A percentile compares a stretch with the other conserved stretches of the same genome.
phyloP scores from a whole-genome alignment of 53 echinoderm and acorn worm species.

The Actinopyga echinites region DNA sequence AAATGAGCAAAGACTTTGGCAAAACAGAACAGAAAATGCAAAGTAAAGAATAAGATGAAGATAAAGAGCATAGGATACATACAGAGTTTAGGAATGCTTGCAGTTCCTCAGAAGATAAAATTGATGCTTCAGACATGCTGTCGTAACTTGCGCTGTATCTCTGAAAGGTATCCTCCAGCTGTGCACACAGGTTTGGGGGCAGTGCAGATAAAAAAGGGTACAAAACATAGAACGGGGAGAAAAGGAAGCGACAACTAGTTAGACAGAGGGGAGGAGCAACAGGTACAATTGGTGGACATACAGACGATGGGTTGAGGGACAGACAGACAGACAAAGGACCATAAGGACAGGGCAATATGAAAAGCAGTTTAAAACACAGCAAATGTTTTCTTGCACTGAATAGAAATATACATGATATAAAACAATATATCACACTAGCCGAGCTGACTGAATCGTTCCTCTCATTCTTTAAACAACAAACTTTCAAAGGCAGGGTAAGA shows the following conservation, averaged over 20 bases:
- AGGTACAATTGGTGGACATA: neutral
- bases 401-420: neutral
- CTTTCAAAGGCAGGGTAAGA: neutral
- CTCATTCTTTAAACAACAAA: neutral
- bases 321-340: neutral
- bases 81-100: slow-evolving; percentile 38
- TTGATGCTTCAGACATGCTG: neutral
- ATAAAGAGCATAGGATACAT: slow-evolving; percentile 20
- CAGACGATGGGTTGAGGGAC: neutral
- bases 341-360: neutral
- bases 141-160: slow-evolving; percentile 24
- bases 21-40: neutral
- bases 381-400: neutral
- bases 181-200: neutral
- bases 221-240: slow-evolving; percentile 2
- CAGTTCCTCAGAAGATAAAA: slow-evolving; percentile 20
- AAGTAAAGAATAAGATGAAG: neutral
- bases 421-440: too few species aligned
- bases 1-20: neutral
- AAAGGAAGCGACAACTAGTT: slow-evolving; percentile 20
- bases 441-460: too few species aligned
- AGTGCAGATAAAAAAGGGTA: slow-evolving; percentile 9
- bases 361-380: neutral
- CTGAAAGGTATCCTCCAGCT: slow-evolving; percentile 17
- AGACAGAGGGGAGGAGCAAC: slow-evolving; percentile 8